phyloP scores from a whole-genome alignment of 2,888 invertebrate species.

The Empis livida region DNA sequence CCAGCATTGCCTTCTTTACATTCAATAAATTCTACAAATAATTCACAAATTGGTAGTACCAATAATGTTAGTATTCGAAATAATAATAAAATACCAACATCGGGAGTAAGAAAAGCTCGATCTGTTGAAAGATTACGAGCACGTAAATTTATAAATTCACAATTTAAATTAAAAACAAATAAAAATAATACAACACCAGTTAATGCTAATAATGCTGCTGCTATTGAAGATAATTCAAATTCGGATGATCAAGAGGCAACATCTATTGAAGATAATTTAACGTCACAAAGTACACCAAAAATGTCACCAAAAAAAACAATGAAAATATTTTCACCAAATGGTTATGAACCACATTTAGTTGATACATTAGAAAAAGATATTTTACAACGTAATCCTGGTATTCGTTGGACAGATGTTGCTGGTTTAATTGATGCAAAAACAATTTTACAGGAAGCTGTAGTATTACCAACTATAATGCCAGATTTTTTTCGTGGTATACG shows the following conservation, averaged over 20 bases:
- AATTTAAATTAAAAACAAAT: slow-evolving; percentile 34
- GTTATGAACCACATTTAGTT: slow-evolving; percentile 63
- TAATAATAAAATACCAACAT: slow-evolving; percentile 17
- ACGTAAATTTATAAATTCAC: slow-evolving; percentile 29
- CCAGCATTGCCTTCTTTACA: slow-evolving; percentile 52
- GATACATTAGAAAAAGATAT: slow-evolving; percentile 78
- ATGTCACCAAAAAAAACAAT: slow-evolving; percentile 26
- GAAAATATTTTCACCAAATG: slow-evolving; percentile 41
- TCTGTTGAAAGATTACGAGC: slow-evolving; percentile 35
- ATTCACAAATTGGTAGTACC: slow-evolving; percentile 28
- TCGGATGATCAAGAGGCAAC: slow-evolving; percentile 37
- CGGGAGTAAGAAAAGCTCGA: slow-evolving; percentile 32
- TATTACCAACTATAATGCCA: slow-evolving; percentile 74
- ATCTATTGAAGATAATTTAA: slow-evolving; percentile 34
- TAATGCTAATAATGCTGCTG: slow-evolving; percentile 32
- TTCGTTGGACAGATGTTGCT: slow-evolving; percentile 69
- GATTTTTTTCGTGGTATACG: slow-evolving; percentile 80
- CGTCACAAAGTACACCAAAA: slow-evolving; percentile 29
- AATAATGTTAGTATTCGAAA: slow-evolving; percentile 35
- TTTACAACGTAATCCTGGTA: slow-evolving; percentile 64
- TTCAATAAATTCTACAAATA: slow-evolving; percentile 38
- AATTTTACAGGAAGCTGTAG: slow-evolving; percentile 73
- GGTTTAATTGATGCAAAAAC: slow-evolving; percentile 63
- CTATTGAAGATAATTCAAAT: slow-evolving; percentile 36
- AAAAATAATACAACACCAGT: slow-evolving; percentile 6